Evolutionary conservation across 1,140 invertebrate genomes (phyloP).

Genomic region (Drosophila nebulosa): DNA sequence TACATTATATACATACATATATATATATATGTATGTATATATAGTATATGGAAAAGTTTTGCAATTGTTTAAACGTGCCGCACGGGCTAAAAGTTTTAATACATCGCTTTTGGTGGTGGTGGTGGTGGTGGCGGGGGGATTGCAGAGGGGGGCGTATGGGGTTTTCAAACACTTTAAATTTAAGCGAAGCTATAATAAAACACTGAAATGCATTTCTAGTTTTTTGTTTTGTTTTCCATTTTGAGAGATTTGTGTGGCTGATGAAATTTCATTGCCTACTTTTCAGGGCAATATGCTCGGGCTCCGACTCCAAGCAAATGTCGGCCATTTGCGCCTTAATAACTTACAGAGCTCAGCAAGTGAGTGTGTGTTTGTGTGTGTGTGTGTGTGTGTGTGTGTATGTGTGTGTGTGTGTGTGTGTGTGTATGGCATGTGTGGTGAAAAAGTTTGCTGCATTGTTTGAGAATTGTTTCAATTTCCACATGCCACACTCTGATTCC

Average conservation of each 20-base stretch:
- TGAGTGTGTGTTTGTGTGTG: not conserved
- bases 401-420: too few species aligned
- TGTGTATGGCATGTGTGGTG: not conserved
- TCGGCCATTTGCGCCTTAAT: conserved; percentile 33
- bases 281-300: conserved; percentile 29
- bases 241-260: conserved; percentile 2
- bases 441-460: conserved; percentile 51
- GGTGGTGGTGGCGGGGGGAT: not conserved
- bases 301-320: not conserved
- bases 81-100: conserved; percentile 47
- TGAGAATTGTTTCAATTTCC: conserved; percentile 54
- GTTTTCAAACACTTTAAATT: conserved; percentile 33
- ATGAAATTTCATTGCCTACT: conserved; percentile 53
- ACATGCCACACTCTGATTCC: conserved; percentile 35
- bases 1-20: too few species aligned
- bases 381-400: not conserved
- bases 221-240: not conserved
- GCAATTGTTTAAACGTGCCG: conserved; percentile 71
- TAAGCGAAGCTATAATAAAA: not conserved
- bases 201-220: not conserved
- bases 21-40: too few species aligned
- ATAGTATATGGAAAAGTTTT: conserved; percentile 40
- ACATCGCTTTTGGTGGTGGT: too few species aligned
- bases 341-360: conserved; percentile 27
- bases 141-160: not conserved